Conservation (phyloP, 2,888 invertebrate genomes). For the Epinotia demarniana region DNA sequence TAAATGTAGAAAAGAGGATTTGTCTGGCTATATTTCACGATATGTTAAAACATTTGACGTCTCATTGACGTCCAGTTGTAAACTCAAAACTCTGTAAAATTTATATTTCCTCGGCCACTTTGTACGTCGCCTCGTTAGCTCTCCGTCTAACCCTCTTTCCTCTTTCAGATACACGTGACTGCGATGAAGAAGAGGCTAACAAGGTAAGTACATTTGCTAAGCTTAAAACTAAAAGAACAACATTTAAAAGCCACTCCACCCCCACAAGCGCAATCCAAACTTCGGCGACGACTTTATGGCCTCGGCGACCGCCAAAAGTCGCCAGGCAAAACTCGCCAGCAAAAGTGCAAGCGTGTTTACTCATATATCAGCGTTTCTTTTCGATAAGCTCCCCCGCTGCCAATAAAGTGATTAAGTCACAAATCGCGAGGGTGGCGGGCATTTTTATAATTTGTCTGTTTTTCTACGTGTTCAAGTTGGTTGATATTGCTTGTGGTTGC, state of each 20-base stretch:
- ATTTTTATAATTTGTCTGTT: conserved; percentile 43
- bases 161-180: conserved; percentile 77
- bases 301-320: conserved; percentile 80
- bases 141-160: conserved; percentile 49
- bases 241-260: conserved; percentile 61
- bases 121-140: not conserved
- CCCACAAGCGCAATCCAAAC: conserved; percentile 75
- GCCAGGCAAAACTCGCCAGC: conserved; percentile 51
- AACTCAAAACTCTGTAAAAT: not conserved
- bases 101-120: not conserved
- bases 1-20: not conserved
- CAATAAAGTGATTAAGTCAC: conserved; percentile 85
- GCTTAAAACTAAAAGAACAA: conserved; percentile 63
- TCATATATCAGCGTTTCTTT: conserved; percentile 82
- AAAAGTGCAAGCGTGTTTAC: conserved; percentile 84
- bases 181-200: conserved; percentile 68
- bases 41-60: too few species aligned
- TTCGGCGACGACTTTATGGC: conserved; percentile 78
- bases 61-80: too few species aligned
- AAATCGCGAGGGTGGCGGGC: conserved; percentile 67
- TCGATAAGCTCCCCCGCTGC: conserved; percentile 83
- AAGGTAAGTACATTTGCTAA: conserved; percentile 68
- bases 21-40: not conserved
- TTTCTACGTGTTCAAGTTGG: conserved; percentile 29
- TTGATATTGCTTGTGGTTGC: not conserved